Conservation (phyloP, 2,113 vertebrate genomes). For the Lichenostomus cassidix region DNA sequence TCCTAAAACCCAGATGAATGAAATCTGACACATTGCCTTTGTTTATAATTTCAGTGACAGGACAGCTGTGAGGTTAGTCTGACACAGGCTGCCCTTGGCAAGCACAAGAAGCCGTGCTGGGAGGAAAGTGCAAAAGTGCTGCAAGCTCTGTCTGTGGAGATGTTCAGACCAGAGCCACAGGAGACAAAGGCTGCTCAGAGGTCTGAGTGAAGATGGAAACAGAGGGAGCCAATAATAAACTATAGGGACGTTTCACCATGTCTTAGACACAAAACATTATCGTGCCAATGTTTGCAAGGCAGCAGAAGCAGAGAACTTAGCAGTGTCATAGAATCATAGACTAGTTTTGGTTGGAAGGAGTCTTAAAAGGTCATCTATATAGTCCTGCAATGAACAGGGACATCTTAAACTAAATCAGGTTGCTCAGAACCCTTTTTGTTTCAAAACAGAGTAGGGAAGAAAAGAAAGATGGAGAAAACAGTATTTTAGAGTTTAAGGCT, state of each 20-base stretch:
- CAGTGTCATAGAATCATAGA: not conserved
- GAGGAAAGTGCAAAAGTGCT: not conserved
- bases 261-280: not conserved
- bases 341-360: not conserved
- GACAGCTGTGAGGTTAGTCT: not conserved
- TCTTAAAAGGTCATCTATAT: not conserved
- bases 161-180: not conserved
- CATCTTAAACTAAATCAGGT: not conserved
- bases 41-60: not conserved
- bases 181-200: not conserved
- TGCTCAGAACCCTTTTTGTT: not conserved
- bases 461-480: not conserved
- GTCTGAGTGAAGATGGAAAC: conserved; percentile 34
- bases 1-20: not conserved
- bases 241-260: fast-evolving
- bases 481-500: not conserved
- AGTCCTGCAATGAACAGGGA: not conserved
- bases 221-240: not conserved
- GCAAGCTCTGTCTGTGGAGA: not conserved
- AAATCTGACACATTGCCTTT: not conserved
- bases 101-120: not conserved
- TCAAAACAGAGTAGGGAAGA: not conserved
- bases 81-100: not conserved
- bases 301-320: not conserved
- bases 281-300: not conserved